These are phyloP conservation scores for Pseudomyrmex flavicornis DNA, from an alignment of 1,140 invertebrate species.

Conservation along the genomic window DNA sequence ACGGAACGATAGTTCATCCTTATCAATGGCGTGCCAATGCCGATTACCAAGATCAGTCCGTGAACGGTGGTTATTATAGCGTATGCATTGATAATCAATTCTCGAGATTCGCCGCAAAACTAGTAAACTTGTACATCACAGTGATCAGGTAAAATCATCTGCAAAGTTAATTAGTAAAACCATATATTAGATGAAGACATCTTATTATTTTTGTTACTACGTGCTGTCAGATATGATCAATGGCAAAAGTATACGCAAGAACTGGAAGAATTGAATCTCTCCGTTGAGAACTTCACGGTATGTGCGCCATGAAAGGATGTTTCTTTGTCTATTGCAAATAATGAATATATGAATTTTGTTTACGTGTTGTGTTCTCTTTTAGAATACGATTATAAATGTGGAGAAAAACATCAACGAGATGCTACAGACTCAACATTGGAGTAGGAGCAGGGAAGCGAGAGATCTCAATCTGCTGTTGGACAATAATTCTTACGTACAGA, in stretches of 20 bases:
- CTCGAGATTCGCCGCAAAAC: slow-evolving; percentile 95
- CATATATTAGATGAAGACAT: not conserved
- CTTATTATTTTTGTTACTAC: not conserved
- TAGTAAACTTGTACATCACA: slow-evolving; percentile 97
- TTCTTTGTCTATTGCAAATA: not conserved
- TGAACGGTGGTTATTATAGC: slow-evolving; percentile 94
- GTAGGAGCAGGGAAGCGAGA: slow-evolving; percentile 90
- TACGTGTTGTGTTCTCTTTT: slow-evolving; percentile 79
- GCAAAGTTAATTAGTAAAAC: not conserved
- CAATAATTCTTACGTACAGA: slow-evolving; percentile 94
- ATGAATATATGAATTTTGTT: not conserved
- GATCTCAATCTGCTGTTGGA: slow-evolving; percentile 93
- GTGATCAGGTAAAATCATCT: slow-evolving; percentile 89
- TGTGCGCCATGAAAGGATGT: slow-evolving; percentile 73
- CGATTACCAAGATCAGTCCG: slow-evolving; percentile 94
- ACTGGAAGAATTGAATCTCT: slow-evolving; percentile 93
- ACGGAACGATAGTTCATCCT: slow-evolving; percentile 93
- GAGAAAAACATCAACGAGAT: slow-evolving; percentile 95
- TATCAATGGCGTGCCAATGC: slow-evolving; percentile 95
- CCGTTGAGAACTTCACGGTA: slow-evolving; percentile 96
- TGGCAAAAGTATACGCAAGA: slow-evolving; percentile 97
- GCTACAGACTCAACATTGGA: slow-evolving; percentile 92
- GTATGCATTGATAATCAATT: slow-evolving; percentile 98
- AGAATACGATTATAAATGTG: slow-evolving; percentile 90
- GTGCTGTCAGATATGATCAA: slow-evolving; percentile 90